phyloP scores from a whole-genome alignment of 1,140 invertebrate species.

The Battus philenor region DNA sequence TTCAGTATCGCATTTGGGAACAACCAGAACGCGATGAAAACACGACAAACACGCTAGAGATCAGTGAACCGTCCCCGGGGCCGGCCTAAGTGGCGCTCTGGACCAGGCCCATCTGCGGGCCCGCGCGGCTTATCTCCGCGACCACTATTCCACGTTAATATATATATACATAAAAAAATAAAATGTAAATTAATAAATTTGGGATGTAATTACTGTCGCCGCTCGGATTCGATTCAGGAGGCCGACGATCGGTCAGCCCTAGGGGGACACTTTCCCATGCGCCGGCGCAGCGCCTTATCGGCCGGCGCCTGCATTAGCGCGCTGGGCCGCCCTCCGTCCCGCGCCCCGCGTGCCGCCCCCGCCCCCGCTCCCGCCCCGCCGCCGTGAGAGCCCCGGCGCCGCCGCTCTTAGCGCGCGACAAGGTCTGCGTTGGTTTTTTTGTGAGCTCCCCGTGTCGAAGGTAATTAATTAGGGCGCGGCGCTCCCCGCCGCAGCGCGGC shows the following conservation, averaged over 20 bases:
- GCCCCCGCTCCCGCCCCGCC: constrained; percentile 9
- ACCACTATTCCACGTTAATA: too few species aligned
- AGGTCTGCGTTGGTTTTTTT: constrained; percentile 42
- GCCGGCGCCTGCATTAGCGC: constrained; percentile 45
- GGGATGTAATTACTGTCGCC: too few species aligned
- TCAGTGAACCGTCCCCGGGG: too few species aligned
- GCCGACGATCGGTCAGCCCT: constrained; percentile 12
- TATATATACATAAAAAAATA: too few species aligned
- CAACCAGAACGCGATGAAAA: too few species aligned
- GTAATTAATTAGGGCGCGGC: constrained; percentile 56
- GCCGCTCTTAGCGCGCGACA: constrained; percentile 55
- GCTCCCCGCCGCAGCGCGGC: constrained; percentile 8
- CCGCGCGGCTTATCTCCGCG: too few species aligned
- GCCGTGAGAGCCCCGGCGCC: constrained; percentile 39
- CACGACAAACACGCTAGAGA: too few species aligned
- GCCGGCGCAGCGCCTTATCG: constrained; percentile 30
- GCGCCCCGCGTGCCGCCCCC: constrained; percentile 15
- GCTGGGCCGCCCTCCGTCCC: constrained; percentile 16
- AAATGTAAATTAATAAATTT: too few species aligned
- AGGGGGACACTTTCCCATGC: constrained; percentile 45
- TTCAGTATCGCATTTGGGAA: too few species aligned
- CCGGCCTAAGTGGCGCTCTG: too few species aligned
- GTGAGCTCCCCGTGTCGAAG: constrained; percentile 40
- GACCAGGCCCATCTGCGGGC: too few species aligned
- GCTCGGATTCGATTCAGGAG: too few species aligned